A percentile compares a stretch with the other conserved stretches of the same genome.
phyloP scores from a whole-genome alignment of 1,140 invertebrate species.

The Drepana arcuata region DNA sequence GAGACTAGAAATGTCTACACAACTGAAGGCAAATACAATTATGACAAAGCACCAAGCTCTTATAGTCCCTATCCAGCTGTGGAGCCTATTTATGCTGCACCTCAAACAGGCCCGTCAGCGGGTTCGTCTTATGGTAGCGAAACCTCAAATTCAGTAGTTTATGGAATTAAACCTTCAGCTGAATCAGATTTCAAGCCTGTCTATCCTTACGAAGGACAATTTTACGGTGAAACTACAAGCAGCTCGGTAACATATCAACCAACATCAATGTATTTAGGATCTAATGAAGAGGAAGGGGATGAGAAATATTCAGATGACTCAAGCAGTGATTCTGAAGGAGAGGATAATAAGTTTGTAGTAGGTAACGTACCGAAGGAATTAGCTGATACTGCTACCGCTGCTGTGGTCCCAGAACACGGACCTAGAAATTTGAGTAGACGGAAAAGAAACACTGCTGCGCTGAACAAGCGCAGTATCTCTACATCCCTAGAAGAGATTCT shows the following conservation, averaged over 20 bases:
- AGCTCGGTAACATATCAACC: slow-evolving; percentile 47
- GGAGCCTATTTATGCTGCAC: slow-evolving; percentile 60
- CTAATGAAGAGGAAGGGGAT: slow-evolving; percentile 51
- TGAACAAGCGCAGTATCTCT: slow-evolving; percentile 35
- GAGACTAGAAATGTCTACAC: slow-evolving; percentile 56
- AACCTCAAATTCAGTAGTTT: slow-evolving; percentile 49
- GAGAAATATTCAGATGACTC: slow-evolving; percentile 44
- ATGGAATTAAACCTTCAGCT: slow-evolving; percentile 50
- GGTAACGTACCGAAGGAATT: slow-evolving; percentile 72
- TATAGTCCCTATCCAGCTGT: slow-evolving; percentile 55
- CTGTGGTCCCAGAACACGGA: slow-evolving; percentile 74
- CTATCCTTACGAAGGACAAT: slow-evolving; percentile 55
- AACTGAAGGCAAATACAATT: slow-evolving; percentile 39
- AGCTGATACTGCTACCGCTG: slow-evolving; percentile 69
- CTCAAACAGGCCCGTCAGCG: slow-evolving; percentile 33
- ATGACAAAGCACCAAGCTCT: slow-evolving; percentile 29
- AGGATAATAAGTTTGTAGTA: slow-evolving; percentile 71
- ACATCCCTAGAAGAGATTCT: slow-evolving; percentile 56
- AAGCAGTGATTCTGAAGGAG: slow-evolving; percentile 21
- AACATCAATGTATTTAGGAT: slow-evolving; percentile 63
- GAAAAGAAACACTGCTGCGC: slow-evolving; percentile 33
- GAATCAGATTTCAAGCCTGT: slow-evolving; percentile 60
- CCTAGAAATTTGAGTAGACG: slow-evolving; percentile 66
- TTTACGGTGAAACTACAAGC: slow-evolving; percentile 53
- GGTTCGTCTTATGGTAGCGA: slow-evolving; percentile 41